Base-by-base conservation (phyloP, 2,888 invertebrate species). In the Scaptomyza flava region DNA sequence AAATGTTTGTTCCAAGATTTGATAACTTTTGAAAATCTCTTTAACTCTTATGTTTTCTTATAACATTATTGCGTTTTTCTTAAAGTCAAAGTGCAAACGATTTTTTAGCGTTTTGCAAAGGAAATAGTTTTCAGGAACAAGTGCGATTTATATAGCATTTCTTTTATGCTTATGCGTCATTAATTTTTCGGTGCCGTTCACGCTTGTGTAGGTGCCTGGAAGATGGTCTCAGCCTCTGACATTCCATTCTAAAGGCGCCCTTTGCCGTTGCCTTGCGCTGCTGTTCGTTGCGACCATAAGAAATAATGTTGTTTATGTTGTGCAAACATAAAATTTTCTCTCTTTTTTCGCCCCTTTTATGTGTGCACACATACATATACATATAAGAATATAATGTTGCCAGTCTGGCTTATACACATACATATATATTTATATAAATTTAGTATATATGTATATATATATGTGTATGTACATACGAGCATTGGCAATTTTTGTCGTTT, bases 231-330 rank as follows among this genome's bases (percentile, higher is more conserved):
- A 46, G 54, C 46, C 50, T 43, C 54, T 14, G 31, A 5, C 48
- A 47, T 59, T 54, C 47, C 45, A 20, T 60, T 60, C 54, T 33
- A 27, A 14, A 43, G 43, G 52, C 48, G 33, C 52, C 52, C 68
- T 41, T 61, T 33, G 62, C 62, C 8, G 14, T 48, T 42, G 60
- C 36, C 36, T 14, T 14, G 14, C 38, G 38, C 38, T 38, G 36
- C 43, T 52, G 46, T 67, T 78, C 70, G 63, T 64, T 71, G 70
- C 70, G 75, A 67, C 78, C 79, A 81, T 89, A 87, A 86, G 82
- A 85, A 85, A 86, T 85, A 84, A 85, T 86, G 84, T 84, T 86
- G 86, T 85, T 85, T 85, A 85, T 85, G 86, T 82, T 84, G 85
- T 82, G 85, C 84, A 85, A 85, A 85, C 86, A 85, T 83, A 81